A percentile compares a stretch with the other conserved stretches of the same genome.
These are phyloP conservation scores for Actinia tenebrosa DNA, from an alignment of 64 coral and sea anemone species.

Conservation along the genomic window DNA sequence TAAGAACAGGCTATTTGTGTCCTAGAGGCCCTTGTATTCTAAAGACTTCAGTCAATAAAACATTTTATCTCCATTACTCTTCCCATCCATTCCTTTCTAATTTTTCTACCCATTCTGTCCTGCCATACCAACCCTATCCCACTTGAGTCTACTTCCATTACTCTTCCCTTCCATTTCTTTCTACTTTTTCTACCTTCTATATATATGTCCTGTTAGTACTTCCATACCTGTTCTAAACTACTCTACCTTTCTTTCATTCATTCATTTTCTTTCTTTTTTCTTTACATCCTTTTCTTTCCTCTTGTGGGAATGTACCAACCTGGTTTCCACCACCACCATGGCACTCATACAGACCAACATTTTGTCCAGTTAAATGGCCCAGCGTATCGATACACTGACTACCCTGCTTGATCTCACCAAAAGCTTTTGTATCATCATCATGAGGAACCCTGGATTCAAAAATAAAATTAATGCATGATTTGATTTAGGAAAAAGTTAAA, in stretches of 20 bases:
- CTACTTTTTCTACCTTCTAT: neutral
- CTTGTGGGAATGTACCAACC: constrained; percentile 33
- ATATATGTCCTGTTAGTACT: neutral
- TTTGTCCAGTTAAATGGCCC: constrained; percentile 58
- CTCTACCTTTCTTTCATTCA: neutral
- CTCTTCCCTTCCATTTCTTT: no score
- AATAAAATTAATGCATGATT: neutral
- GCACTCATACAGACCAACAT: constrained; percentile 78
- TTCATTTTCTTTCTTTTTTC: neutral
- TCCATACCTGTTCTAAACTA: neutral
- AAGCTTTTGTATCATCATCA: constrained; percentile 73
- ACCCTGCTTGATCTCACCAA: constrained; percentile 96
- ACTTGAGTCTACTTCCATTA: neutral
- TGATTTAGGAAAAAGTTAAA: neutral
- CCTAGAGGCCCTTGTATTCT: no score
- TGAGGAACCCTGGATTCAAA: constrained; percentile 61
- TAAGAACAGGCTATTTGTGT: no score
- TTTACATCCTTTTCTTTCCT: neutral
- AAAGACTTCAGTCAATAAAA: no score
- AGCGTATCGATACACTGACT: constrained; percentile 82
- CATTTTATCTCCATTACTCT: neutral
- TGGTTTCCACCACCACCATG: constrained; percentile 96
- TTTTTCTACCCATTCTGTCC: no score
- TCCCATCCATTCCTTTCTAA: no score
- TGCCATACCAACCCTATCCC: neutral